Evolutionary conservation across 2,113 vertebrate species (phyloP), one percentile per base, ranked within the genome.

Genomic region (Prionailurus viverrinus): DNA sequence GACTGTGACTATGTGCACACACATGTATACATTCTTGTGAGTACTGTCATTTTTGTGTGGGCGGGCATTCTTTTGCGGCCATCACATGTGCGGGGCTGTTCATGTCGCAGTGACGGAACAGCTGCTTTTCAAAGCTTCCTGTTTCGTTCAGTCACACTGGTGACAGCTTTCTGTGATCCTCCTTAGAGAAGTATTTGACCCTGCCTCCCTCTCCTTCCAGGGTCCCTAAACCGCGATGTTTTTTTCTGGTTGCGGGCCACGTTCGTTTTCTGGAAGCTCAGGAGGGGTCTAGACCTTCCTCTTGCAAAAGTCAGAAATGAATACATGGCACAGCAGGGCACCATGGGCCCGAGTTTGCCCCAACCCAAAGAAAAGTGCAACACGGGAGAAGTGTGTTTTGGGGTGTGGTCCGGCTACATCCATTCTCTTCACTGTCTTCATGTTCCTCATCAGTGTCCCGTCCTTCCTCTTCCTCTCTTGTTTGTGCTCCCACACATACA

Each of bases 41-140:
- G 94, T 14, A 3, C 33, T 27, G 53, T 85, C 97, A 94, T 97
- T 97, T 85, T 97, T 97, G 97, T 88, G 97, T 97, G 96, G 97
- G 98, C 73, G 53, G 97, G 79, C 69, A 61, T 61, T 25, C 58
- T 27, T 61, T 61, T 23, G 58, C 21, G 3, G 36, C 79, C 92
- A 12, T 76, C 94, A 18, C 51, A 58, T 95, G 63, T 45, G 63
- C 81, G 11, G 63, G 74, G 69, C 66, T 81, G 41, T 88, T 76
- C 55, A 23, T 58, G 55, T 83, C 83, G 55, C 23, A 94, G 97
- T 73, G 61, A 39, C 65, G 51, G 83, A 93, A 95, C 97, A 98
- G 97, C 97, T 97, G 98, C 96, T 94, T 55, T 68, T 31, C 51
- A 45, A 74, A 61, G 84, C 53, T 95, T 76, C 80, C 58, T 69